Base-by-base conservation (phyloP, 1,140 invertebrate species). In the Achatina immaculata region DNA sequence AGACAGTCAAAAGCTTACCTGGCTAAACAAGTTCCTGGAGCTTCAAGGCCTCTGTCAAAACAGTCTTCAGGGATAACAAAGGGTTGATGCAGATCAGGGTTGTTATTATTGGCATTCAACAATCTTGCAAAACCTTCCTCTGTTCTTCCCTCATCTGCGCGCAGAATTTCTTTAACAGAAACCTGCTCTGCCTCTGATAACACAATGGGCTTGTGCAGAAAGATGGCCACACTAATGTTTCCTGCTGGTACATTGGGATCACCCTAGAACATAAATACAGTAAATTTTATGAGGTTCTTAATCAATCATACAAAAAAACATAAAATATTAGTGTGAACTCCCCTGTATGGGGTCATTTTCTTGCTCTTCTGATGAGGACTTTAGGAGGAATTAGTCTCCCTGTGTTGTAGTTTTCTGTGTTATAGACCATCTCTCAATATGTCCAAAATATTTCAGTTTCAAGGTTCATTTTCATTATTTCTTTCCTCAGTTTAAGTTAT, bases 241-340 rank as follows among this genome's bases (percentile, higher is more conserved):
- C 74, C 74, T 38, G 74, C 74, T 21, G 74, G 74, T 38, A 77
- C 74, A 65, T 77, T 77, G 16, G 55, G 34, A n/a, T 77, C 74
- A 28, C 74, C 74, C 74, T 77, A n/a, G 45, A 71, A 40, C n/a
- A 31, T 4, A 71, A 71, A 71, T 40, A 45, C n/a, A n/a, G n/a
- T n/a, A 55, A 55, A 55, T n/a, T 55, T 55, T 16, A 55, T n/a
- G n/a, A 55, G n/a, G 14, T 16, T n/a, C n/a, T 14, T n/a, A 55
- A 55, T 16, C n/a, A 55, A 55, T 55, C 14, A 55, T n/a, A 14
- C 14, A 14, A 16, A n/a, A 55, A 55, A 55, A 55, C 51, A 55
- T n/a, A 55, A 16, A n/a, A 16, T 55, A n/a, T 55, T 14, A 55
- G n/a, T n/a, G n/a, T 55, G 14, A 55, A 55, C 51, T 16, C n/a